Evolutionary conservation across 2,797 vertebrate species (phyloP).

Genomic region (Aeoliscus strigatus): DNA sequence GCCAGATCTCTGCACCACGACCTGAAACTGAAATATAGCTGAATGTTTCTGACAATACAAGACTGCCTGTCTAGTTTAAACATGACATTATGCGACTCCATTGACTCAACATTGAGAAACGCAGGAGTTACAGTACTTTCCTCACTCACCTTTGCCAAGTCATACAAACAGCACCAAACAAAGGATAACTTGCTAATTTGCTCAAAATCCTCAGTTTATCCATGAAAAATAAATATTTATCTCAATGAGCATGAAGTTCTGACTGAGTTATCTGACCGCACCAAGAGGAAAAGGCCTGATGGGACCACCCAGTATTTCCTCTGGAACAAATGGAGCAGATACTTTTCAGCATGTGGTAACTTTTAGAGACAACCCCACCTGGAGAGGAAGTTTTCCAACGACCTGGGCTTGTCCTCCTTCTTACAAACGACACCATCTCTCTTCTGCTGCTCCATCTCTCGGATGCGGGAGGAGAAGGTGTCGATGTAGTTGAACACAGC

Average conservation of each 20-base stretch:
- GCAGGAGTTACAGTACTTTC: neutral
- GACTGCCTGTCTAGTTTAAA: slow-evolving; percentile 22
- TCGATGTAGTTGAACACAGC: slow-evolving; percentile 92
- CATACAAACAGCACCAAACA: no score
- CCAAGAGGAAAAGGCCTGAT: slow-evolving; percentile 10
- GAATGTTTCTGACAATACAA: slow-evolving; percentile 52
- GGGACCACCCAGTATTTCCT: slow-evolving; percentile 16
- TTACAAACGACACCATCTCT: slow-evolving; percentile 88
- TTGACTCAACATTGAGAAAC: slow-evolving; percentile 32
- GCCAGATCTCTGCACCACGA: slow-evolving; percentile 29
- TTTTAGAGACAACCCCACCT: slow-evolving; percentile 71
- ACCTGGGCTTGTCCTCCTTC: slow-evolving; percentile 95
- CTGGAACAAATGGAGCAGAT: neutral
- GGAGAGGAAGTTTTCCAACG: slow-evolving; percentile 94
- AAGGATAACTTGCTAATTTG: no score
- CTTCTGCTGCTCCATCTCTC: slow-evolving; percentile 98
- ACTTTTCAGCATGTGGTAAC: neutral
- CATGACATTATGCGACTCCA: slow-evolving; percentile 21
- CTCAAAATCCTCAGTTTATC: no score
- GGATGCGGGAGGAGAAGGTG: slow-evolving; percentile 92
- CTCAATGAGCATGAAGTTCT: no score
- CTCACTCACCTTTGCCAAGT: no score
- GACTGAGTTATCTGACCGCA: no score
- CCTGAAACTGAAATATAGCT: slow-evolving; percentile 17
- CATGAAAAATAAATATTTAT: no score